Conservation (phyloP, 2,797 vertebrate species). For the Myiothlypis coronata region DNA sequence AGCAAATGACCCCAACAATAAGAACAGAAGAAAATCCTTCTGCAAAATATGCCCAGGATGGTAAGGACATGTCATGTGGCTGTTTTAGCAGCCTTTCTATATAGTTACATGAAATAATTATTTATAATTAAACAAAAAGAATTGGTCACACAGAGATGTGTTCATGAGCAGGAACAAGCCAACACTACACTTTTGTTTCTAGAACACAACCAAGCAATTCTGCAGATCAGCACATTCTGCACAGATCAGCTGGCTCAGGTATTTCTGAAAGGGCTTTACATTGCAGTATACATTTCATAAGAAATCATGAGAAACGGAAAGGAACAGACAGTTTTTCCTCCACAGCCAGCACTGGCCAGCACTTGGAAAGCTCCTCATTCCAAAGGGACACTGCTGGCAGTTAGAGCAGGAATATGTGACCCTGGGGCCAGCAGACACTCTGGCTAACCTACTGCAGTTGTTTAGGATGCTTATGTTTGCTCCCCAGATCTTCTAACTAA, state of each 20-base stretch:
- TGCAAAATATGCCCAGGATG: not conserved
- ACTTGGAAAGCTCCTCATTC: not conserved
- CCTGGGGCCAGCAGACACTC: constrained; percentile 37
- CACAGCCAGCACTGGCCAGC: not conserved
- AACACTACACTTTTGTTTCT: not conserved
- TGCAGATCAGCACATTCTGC: not conserved
- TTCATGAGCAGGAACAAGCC: not conserved
- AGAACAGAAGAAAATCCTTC: not conserved
- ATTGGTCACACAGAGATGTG: not conserved
- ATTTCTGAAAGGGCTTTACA: not conserved
- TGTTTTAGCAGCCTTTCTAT: not conserved
- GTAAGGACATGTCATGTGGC: not conserved
- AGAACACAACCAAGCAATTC: not conserved
- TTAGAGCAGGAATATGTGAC: constrained; percentile 6
- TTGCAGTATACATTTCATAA: not conserved
- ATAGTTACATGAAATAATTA: not conserved
- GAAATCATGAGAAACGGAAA: not conserved
- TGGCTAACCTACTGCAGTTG: constrained; percentile 59
- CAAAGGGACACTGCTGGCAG: not conserved
- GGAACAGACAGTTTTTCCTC: not conserved
- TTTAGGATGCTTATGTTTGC: constrained; percentile 45
- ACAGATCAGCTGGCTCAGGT: not conserved
- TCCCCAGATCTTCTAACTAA: constrained; percentile 29
- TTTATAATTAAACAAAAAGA: not conserved
- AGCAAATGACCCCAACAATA: not conserved